A percentile compares a stretch with the other conserved stretches of the same genome.
phyloP scores from a whole-genome alignment of 1,140 invertebrate species.

The Drosophila arizonae region DNA sequence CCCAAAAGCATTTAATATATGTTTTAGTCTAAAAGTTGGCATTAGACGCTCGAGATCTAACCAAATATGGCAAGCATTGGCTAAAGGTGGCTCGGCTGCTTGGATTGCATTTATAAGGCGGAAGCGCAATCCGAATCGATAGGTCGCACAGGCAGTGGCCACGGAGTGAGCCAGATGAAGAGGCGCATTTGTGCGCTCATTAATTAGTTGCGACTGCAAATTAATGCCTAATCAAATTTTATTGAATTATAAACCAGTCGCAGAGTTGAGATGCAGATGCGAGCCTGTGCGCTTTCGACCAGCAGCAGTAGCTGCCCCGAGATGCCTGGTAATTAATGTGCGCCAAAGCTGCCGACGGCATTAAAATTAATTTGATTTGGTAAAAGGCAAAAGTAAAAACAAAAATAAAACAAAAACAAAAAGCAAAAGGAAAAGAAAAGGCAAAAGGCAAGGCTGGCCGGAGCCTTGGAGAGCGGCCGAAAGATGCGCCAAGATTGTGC shows the following conservation, averaged over 20 bases:
- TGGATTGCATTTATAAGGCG: slow-evolving; percentile 25
- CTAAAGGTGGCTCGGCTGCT: background rate
- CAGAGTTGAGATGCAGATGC: slow-evolving; percentile 26
- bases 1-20: slow-evolving; percentile 66
- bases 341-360: slow-evolving; percentile 53
- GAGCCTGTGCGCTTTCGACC: background rate
- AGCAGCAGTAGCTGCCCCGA: background rate
- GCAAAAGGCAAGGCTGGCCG: background rate
- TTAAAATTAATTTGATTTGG: slow-evolving; percentile 67
- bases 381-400: slow-evolving; percentile 28
- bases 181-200: slow-evolving; percentile 55
- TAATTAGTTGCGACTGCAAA: slow-evolving; percentile 75
- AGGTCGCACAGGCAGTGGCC: slow-evolving; percentile 1
- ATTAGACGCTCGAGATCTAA: slow-evolving; percentile 52
- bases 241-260: slow-evolving; percentile 80
- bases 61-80: slow-evolving; percentile 46
- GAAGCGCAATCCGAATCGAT: slow-evolving; percentile 1
- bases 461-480: slow-evolving; percentile 7
- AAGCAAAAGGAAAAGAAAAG: background rate
- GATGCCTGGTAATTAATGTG: slow-evolving; percentile 54
- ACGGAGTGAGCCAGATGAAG: background rate
- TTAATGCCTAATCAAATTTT: slow-evolving; percentile 81
- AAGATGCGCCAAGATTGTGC: slow-evolving; percentile 15
- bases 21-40: slow-evolving; percentile 72
- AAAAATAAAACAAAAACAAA: slow-evolving; percentile 16